Evolutionary conservation across 92 coral and sea anemone genomes (phyloP).

Genomic region (Palythoa grandis): DNA sequence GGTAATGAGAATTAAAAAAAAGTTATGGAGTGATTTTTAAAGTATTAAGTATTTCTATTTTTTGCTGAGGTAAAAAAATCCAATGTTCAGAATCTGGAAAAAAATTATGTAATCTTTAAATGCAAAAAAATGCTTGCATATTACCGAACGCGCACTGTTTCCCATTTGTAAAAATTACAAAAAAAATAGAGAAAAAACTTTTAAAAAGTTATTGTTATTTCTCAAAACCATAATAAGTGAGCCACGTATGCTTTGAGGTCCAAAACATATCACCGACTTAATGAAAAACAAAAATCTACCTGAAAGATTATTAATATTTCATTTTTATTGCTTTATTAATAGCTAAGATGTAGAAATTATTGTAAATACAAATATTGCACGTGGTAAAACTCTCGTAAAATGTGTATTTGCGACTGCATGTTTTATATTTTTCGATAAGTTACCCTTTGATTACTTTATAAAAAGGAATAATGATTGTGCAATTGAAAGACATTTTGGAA

Average conservation of each 20-base stretch:
- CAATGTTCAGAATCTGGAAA: constrained; percentile 21
- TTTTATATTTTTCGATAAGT: too few relatives aligned
- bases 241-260: constrained; percentile 14
- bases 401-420: too few relatives aligned
- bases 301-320: too few relatives aligned
- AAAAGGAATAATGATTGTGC: too few relatives aligned
- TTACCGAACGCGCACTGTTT: constrained; percentile 26
- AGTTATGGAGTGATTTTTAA: constrained; percentile 29
- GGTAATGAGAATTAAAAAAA: constrained; percentile 32
- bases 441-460: too few relatives aligned
- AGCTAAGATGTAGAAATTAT: too few relatives aligned
- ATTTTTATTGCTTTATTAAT: too few relatives aligned
- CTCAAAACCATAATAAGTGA: constrained; percentile 21
- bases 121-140: constrained; percentile 29
- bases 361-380: too few relatives aligned
- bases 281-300: too few relatives aligned
- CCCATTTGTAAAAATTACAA: constrained; percentile 35
- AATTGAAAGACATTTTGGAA: too few relatives aligned
- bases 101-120: constrained; percentile 4
- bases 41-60: constrained; percentile 20
- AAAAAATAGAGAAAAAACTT: constrained; percentile 20
- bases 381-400: too few relatives aligned
- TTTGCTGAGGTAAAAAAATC: neutral
- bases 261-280: neutral
- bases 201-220: constrained; percentile 2